Evolutionary conservation across 2,888 invertebrate species (phyloP), one percentile per base, ranked within the genome.

Genomic region (Adelphocoris suturalis): DNA sequence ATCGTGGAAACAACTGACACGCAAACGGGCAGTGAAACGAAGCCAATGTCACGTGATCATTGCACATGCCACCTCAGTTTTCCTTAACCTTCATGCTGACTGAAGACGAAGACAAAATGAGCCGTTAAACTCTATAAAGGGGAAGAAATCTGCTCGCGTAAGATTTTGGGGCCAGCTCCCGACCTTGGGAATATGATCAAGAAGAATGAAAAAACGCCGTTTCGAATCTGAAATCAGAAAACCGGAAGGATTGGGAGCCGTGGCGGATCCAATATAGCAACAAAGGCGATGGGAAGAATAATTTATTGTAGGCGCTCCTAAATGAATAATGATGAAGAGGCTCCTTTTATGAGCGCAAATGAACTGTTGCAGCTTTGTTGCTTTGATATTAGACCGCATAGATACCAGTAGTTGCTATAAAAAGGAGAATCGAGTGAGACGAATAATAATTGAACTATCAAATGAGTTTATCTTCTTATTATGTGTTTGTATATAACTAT

Each of bases 151-250:
- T 57, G 5, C 57, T n/a, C 57, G n/a, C 11, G 57, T 57, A 7
- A 57, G 16, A 57, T 57, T 57, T 57, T 57, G 7, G n/a, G 57
- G 57, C 1, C 57, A n/a, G 5, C 57, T 14, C 5, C 7, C 57
- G n/a, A 57, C 57, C 57, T 57, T 57, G n/a, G 16, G n/a, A 57
- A 57, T 57, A 57, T 57, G 57, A 57, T 57, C 57, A n/a, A 57
- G 57, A n/a, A 57, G 57, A 57, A 57, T 57, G 16, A n/a, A 57
- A 57, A 57, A 57, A 57, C 16, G 57, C 57, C 57, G 57, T 57
- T 57, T 57, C 57, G 16, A 57, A 57, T 57, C n/a, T n/a, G 16
- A 57, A 57, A n/a, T 57, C 57, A 7, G 5, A 57, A n/a, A n/a
- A n/a, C 16, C 57, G n/a, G 57, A n/a, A 57, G n/a, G 19, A 0